Conservation (phyloP, 1,140 invertebrate species). For the Panagrolaimus sp. region DNA sequence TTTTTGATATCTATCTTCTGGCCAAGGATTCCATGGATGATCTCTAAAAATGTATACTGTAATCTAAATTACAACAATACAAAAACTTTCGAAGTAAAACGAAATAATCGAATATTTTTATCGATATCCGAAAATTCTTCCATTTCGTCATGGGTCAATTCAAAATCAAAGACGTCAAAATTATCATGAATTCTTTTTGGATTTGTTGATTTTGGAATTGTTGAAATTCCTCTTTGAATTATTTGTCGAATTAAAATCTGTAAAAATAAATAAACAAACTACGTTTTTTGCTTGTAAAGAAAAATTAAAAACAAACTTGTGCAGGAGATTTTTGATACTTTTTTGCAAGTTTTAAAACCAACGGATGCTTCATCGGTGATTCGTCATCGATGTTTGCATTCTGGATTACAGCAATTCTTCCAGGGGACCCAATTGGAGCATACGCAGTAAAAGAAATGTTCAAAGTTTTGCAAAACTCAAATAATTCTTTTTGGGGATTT, state of each 20-base stretch:
- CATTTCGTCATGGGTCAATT: slow-evolving; percentile 37
- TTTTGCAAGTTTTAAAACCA: slow-evolving; percentile 33
- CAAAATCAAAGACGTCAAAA: slow-evolving; percentile 46
- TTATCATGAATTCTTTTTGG: slow-evolving; percentile 59
- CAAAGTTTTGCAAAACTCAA: slow-evolving; percentile 49
- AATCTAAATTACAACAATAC: too few species aligned
- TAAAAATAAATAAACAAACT: slow-evolving; percentile 42
- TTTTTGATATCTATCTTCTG: too few species aligned
- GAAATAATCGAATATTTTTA: background rate
- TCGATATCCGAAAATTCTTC: background rate
- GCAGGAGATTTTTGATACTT: slow-evolving; percentile 41
- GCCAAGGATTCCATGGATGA: too few species aligned
- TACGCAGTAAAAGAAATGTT: slow-evolving; percentile 60
- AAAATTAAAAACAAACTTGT: slow-evolving; percentile 16
- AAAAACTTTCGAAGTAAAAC: background rate
- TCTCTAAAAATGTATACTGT: too few species aligned
- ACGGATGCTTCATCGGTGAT: slow-evolving; percentile 28
- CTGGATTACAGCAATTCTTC: slow-evolving; percentile 16
- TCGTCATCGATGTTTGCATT: slow-evolving; percentile 13
- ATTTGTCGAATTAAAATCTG: slow-evolving; percentile 63
- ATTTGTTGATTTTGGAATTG: slow-evolving; percentile 61
- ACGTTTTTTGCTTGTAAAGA: background rate
- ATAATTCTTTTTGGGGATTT: slow-evolving; percentile 36
- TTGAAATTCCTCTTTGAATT: slow-evolving; percentile 51
- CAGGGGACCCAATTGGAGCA: slow-evolving; percentile 59